phyloP scores from a whole-genome alignment of 2,797 vertebrate genomes.

The Sandelia bainsii region DNA sequence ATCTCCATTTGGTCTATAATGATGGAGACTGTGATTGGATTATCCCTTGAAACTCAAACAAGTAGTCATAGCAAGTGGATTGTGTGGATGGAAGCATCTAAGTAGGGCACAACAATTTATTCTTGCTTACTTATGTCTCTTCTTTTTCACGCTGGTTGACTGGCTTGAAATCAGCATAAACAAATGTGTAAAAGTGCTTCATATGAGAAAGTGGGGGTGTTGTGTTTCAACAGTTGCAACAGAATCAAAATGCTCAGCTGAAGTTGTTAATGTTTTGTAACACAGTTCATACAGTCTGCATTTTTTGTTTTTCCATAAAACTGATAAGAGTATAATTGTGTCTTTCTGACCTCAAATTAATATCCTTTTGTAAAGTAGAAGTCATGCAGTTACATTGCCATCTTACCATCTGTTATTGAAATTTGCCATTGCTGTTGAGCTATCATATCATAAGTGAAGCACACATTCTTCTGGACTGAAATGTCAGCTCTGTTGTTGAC shows the following conservation, averaged over 20 bases:
- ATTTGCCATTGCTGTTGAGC: slow-evolving; percentile 18
- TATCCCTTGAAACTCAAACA: slow-evolving; percentile 45
- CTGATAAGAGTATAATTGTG: not conserved
- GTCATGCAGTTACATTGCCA: slow-evolving; percentile 9
- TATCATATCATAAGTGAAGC: slow-evolving; percentile 24
- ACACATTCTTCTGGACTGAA: slow-evolving; percentile 30
- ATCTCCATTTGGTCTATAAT: slow-evolving; percentile 17
- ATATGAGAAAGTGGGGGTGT: too few relatives aligned
- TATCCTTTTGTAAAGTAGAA: not conserved
- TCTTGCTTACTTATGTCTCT: slow-evolving; percentile 11
- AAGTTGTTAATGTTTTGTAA: not conserved
- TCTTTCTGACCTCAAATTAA: slow-evolving; percentile 3
- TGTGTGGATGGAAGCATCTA: slow-evolving; percentile 12
- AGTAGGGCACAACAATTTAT: slow-evolving; percentile 16
- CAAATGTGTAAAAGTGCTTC: not conserved
- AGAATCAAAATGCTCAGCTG: not conserved
- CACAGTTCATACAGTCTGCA: not conserved
- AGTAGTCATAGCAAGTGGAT: slow-evolving; percentile 11
- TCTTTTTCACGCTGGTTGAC: slow-evolving; percentile 15
- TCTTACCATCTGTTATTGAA: slow-evolving; percentile 31
- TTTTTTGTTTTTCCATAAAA: not conserved
- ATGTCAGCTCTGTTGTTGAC: slow-evolving; percentile 4
- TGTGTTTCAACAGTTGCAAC: not conserved
- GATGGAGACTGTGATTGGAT: slow-evolving; percentile 29
- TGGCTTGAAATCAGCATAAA: not conserved